Percentiles rank a stretch among this genome's conserved stretches.
Evolutionary conservation across 2,888 invertebrate genomes (phyloP).

Genomic region (Cephus nigrinus): DNA sequence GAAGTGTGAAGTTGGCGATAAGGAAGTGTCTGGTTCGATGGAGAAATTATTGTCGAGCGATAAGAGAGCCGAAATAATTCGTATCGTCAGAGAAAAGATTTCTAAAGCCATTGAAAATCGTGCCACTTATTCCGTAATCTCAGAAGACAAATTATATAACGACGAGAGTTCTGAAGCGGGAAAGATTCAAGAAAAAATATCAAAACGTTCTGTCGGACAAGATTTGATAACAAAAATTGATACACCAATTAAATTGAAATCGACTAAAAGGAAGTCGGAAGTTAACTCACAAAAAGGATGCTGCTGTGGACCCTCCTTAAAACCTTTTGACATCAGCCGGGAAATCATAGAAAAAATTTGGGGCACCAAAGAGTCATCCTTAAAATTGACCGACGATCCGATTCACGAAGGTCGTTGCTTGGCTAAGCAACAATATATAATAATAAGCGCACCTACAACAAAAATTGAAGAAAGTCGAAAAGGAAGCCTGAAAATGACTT

Average conservation of each 20-base stretch:
- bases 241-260: background rate
- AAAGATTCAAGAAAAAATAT: background rate
- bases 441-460: background rate
- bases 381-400: background rate
- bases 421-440: background rate
- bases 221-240: background rate
- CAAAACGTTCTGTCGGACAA: background rate
- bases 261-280: background rate
- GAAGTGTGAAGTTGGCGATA: background rate
- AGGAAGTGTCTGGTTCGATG: background rate
- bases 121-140: constrained; percentile 1
- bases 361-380: background rate
- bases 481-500: constrained; percentile 5
- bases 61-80: constrained; percentile 3
- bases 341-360: background rate
- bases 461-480: background rate
- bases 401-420: constrained; percentile 1
- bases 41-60: background rate
- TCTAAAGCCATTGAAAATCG: constrained; percentile 20
- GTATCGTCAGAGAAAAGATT: constrained; percentile 18
- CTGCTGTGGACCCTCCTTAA: background rate
- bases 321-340: background rate
- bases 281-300: background rate
- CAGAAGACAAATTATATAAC: background rate
- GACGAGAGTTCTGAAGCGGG: background rate